Evolutionary conservation across 1,140 invertebrate genomes (phyloP).

Genomic region (Cotesia chilonis): DNA sequence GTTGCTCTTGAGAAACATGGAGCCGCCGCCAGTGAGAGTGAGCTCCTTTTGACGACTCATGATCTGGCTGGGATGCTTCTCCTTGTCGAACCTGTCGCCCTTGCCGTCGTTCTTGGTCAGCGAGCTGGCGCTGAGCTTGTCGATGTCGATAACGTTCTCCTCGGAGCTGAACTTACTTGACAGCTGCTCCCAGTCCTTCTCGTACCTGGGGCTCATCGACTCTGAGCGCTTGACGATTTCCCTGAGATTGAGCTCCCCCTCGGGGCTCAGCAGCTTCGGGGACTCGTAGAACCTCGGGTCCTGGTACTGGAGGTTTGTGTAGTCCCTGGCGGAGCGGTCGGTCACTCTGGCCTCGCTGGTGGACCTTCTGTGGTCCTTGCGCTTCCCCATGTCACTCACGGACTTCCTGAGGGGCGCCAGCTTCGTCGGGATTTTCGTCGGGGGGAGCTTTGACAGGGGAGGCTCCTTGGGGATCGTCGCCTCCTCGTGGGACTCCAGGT

Average conservation of each 20-base stretch:
- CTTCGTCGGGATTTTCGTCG: constrained; percentile 59
- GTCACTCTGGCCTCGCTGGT: constrained; percentile 54
- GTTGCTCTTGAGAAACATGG: constrained; percentile 77
- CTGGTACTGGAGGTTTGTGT: constrained; percentile 59
- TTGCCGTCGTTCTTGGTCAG: constrained; percentile 46
- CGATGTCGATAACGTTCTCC: constrained; percentile 67
- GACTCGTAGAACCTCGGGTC: constrained; percentile 60
- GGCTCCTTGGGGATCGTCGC: constrained; percentile 51
- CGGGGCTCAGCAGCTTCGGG: constrained; percentile 47
- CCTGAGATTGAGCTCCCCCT: constrained; percentile 48
- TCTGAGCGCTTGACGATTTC: constrained; percentile 61
- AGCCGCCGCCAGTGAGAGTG: constrained; percentile 68
- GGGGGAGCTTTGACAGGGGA: constrained; percentile 22
- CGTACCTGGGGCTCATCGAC: constrained; percentile 59
- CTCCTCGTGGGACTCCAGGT: constrained; percentile 65
- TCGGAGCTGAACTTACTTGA: constrained; percentile 55
- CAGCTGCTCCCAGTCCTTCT: constrained; percentile 61
- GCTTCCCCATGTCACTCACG: constrained; percentile 39
- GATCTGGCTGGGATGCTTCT: constrained; percentile 54
- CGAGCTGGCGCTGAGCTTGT: constrained; percentile 65
- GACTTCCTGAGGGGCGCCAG: constrained; percentile 53
- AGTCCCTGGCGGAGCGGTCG: constrained; percentile 57
- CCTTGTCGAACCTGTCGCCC: constrained; percentile 51
- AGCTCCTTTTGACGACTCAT: constrained; percentile 58
- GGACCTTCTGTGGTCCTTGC: constrained; percentile 31